Evolutionary conservation across 2,113 vertebrate species (phyloP), one percentile per base, ranked within the genome.

Genomic region (Macaca nemestrina): DNA sequence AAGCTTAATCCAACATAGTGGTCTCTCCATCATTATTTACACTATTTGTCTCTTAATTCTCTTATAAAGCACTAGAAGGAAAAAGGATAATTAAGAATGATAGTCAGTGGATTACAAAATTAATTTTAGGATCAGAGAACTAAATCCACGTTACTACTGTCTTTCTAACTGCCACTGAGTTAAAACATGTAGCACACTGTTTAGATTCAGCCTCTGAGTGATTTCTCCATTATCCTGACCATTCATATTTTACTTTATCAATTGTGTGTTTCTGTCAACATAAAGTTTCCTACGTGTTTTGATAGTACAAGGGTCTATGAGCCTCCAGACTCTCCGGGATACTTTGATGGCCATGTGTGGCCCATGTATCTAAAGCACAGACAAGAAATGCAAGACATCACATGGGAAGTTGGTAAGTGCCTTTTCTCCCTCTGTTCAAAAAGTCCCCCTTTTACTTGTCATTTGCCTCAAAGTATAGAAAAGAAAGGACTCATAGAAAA

Each of bases 301-400:
- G 96, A 43, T 98, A 99, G 99, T 97, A 99, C 94, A 10, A 99
- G 99, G 93, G 97, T 99, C 25, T 99, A 99, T 97, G 95, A 97
- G 5, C 99, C 99, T 91, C 99, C 99, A 85, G 99, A 99, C 95
- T 98, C 99, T n/a, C 99, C 99, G 0, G 99, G 99, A 11, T 99
- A 99, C 96, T 99, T 99, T 85, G 99, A 99, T 45, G 98, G 99
- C 97, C 98, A 99, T 0, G 99, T 99, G 96, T 99, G 99, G 99
- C 99, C 99, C 85, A 99, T 99, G 99, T 99, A 99, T 97, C 97
- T 99, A 78, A 99, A 99, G 97, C 99, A 99, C 95, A 99, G 98
- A 88, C 96, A 79, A 84, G 99, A 99, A 98, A 98, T 99, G 98
- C 99, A 99, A 97, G 95, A 96, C 52, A 95, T 97, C 78, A 78